Conservation (phyloP, 2,888 invertebrate species). For the Slavum lentiscoides region DNA sequence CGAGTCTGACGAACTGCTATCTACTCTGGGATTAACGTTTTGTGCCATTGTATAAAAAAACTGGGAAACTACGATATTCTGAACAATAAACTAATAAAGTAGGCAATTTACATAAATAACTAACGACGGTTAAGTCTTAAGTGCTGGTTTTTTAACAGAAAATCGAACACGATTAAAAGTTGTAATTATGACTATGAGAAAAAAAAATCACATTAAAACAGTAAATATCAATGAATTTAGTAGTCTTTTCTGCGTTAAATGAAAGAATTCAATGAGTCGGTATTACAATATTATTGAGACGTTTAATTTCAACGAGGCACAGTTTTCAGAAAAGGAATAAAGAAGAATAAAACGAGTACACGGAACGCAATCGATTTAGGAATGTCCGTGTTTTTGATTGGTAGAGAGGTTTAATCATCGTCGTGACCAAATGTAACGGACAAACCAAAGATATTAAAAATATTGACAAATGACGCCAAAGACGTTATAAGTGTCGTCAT, state of each 20-base stretch:
- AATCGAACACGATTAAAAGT: too few species aligned
- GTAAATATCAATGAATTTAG: background rate
- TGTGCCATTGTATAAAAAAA: slow-evolving; percentile 70
- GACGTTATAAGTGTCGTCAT: background rate
- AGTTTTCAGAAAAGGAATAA: background rate
- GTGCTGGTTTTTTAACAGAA: too few species aligned
- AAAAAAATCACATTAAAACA: background rate
- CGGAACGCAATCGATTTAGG: slow-evolving; percentile 27
- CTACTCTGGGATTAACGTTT: slow-evolving; percentile 81
- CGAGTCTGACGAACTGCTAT: slow-evolving; percentile 72
- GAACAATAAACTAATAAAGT: background rate
- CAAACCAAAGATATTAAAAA: slow-evolving; percentile 18
- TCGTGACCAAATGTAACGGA: slow-evolving; percentile 45
- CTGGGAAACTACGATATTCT: background rate
- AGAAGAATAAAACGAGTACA: background rate
- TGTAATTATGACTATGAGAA: background rate
- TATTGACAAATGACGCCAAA: background rate
- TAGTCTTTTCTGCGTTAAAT: background rate
- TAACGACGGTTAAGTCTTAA: too few species aligned
- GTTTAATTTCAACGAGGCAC: background rate
- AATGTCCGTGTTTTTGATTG: slow-evolving; percentile 17
- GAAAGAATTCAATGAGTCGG: background rate
- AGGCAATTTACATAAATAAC: background rate
- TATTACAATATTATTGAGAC: background rate
- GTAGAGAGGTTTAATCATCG: slow-evolving; percentile 33